Evolutionary conservation across 2,113 vertebrate genomes (phyloP), one percentile per base, ranked within the genome.

Genomic region (Alouatta palliata): DNA sequence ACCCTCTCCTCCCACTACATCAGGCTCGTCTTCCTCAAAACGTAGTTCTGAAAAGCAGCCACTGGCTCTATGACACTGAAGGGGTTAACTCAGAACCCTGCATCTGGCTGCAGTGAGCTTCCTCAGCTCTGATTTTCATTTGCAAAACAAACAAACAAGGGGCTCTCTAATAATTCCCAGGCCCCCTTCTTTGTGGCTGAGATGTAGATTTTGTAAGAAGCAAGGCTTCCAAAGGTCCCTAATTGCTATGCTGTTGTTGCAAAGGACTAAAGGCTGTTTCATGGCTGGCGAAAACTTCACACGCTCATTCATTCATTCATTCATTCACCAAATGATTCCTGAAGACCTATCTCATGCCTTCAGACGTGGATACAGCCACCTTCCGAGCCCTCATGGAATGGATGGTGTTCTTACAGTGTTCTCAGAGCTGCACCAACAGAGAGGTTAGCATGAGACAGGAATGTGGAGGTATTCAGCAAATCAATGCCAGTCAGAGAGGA

Each of bases 101-200:
- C 37, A 83, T 76, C 86, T 80, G 85, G 64, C 93, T 73, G 37
- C 47, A 81, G 79, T 11, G 27, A 84, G 87, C 96, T 88, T 96
- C 83, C 87, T 94, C 75, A 21, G 12, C 80, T 97, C 97, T 95
- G 94, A 98, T 83, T 98, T 96, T 97, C 98, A 98, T 98, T 97
- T 97, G 81, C 96, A 97, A 98, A 98, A 97, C 97, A 98, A 98
- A 98, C 98, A 98, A 98, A 96, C 97, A 98, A 97, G 95, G 68
- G 32, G 25, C 52, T 88, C 77, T 76, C 79, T 98, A 98, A 98
- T 98, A 96, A 97, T 91, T 98, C 84, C 95, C 98, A 98, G 98
- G 76, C 97, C 87, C 96, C 66, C 77, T 75, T 47, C 84, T 88
- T 87, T 47, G 93, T 82, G 96, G 79, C 88, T n/a, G 45, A 87